phyloP scores from a whole-genome alignment of 1,140 invertebrate species.

The Drosophila ambigua region DNA sequence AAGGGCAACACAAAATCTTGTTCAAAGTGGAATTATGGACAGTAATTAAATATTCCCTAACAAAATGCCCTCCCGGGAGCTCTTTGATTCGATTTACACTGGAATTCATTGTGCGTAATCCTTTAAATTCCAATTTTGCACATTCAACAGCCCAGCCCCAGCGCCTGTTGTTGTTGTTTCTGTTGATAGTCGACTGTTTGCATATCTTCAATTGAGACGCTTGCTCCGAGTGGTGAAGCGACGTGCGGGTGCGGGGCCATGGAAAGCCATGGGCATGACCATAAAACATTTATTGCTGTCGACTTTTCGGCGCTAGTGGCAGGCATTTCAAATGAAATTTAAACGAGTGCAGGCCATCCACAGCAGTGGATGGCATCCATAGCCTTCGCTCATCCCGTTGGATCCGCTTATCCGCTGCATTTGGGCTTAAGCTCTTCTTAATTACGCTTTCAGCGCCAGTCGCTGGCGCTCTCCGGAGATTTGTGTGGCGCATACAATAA shows the following conservation, averaged over 20 bases:
- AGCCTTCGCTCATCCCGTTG: too few relatives aligned
- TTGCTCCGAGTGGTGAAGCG: background rate
- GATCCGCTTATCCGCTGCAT: slow-evolving; percentile 38
- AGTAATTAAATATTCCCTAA: background rate
- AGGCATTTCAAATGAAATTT: slow-evolving; percentile 40
- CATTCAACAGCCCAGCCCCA: too few relatives aligned
- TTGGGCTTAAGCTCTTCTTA: slow-evolving; percentile 45
- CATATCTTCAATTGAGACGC: slow-evolving; percentile 30
- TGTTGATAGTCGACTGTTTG: too few relatives aligned
- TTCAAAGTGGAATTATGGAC: too few relatives aligned
- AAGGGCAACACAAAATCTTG: too few relatives aligned
- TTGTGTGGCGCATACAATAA: slow-evolving; percentile 1
- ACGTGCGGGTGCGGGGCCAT: background rate
- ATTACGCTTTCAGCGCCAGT: slow-evolving; percentile 50
- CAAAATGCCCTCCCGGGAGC: too few relatives aligned
- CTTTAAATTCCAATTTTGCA: background rate
- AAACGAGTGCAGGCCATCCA: slow-evolving; percentile 13
- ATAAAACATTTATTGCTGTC: slow-evolving; percentile 55
- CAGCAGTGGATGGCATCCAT: too few relatives aligned
- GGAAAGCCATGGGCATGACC: slow-evolving; percentile 11
- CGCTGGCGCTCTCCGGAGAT: slow-evolving; percentile 23
- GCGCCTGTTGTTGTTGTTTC: too few relatives aligned
- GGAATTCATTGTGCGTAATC: background rate
- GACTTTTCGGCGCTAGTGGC: slow-evolving; percentile 42
- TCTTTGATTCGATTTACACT: too few relatives aligned